These are phyloP conservation scores for Harpalus rufipes DNA, from an alignment of 2,888 invertebrate species.

Conservation along the genomic window DNA sequence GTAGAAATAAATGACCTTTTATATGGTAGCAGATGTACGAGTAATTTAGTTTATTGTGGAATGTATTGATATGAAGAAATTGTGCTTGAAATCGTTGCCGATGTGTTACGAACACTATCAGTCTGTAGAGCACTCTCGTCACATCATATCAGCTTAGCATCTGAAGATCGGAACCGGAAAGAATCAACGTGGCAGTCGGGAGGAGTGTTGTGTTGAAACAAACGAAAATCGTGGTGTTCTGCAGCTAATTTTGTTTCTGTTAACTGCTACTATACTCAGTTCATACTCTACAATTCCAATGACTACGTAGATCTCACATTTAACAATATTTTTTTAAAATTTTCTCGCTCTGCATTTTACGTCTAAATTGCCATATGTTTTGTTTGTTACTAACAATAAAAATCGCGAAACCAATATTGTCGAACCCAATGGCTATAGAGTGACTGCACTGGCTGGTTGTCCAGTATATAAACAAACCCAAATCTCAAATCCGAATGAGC, in stretches of 20 bases:
- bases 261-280: constrained; percentile 70
- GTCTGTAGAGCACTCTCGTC: constrained; percentile 20
- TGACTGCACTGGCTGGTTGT: constrained; percentile 74
- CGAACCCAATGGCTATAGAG: constrained; percentile 65
- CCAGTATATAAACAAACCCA: constrained; percentile 71
- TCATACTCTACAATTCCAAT: constrained; percentile 71
- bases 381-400: constrained; percentile 68
- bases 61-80: constrained; percentile 75
- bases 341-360: constrained; percentile 72
- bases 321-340: constrained; percentile 74
- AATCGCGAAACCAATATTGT: constrained; percentile 67
- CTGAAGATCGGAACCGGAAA: constrained; percentile 46
- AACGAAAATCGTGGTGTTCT: constrained; percentile 68
- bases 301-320: constrained; percentile 76
- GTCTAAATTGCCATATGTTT: constrained; percentile 72
- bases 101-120: constrained; percentile 45
- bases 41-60: neutral
- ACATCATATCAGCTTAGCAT: constrained; percentile 32
- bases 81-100: constrained; percentile 74
- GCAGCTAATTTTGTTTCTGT: constrained; percentile 67
- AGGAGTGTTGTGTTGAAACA: constrained; percentile 72
- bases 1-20: constrained; percentile 39
- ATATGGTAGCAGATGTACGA: constrained; percentile 2
- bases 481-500: constrained; percentile 46
- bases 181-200: constrained; percentile 74